Evolutionary conservation across 2,113 vertebrate species (phyloP), one percentile per base, ranked within the genome.

Genomic region (Stigmatopora nigra): DNA sequence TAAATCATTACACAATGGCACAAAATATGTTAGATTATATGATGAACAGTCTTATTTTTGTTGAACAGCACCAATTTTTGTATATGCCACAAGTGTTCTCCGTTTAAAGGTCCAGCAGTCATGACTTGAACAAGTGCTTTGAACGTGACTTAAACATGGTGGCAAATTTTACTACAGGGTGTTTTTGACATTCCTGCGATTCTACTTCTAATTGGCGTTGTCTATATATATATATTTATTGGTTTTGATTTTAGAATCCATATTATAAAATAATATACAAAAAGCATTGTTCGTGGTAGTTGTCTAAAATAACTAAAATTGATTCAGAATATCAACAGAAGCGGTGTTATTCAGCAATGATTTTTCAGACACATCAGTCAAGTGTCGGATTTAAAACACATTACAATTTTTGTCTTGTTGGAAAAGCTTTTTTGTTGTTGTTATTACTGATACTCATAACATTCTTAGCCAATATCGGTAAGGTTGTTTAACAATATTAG

Each of bases 31-130:
- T 41, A 61, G 61, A 44, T 77, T 9, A 65, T 71, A 60, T 72
- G 68, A 61, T 13, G 48, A 66, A 52, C 25, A 69, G 70, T 68
- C 19, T 62, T 71, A 73, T 31, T 31, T 31, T 31, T 71, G 51
- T 78, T 72, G 61, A 69, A 75, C 36, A 78, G 71, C 81, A 79
- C 67, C 57, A 38, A 69, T 78, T 80, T 67, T 70, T 61, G 20
- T 75, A 60, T 77, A 60, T 6, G 64, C 66, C 78, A 86, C 73
- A 79, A 61, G 11, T 15, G 56, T 53, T 53, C 67, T 72, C 70
- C 48, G 49, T 72, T 78, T 60, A 58, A 67, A 76, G 70, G 20
- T 31, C 25, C 25, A 31, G 25, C 62, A 65, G 77, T 71, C 64
- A 81, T 76, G 48, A 68, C 78, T 78, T 71, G 51, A 45, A 65